Conservation (phyloP, 1,140 invertebrate species). For the Brachionus rotundiformis region DNA sequence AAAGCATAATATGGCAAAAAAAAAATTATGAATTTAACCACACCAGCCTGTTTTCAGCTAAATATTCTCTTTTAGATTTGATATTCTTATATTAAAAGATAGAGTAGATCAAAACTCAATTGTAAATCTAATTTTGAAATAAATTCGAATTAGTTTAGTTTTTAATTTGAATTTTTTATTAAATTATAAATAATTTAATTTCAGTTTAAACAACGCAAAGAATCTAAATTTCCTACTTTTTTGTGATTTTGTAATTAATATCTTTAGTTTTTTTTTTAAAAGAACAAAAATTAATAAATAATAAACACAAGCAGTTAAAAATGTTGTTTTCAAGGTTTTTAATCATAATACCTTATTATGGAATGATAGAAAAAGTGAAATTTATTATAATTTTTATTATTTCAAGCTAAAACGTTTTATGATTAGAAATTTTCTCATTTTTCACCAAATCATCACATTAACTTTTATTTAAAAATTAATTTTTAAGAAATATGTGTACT, state of each 20-base stretch:
- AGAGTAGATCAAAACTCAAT: neutral
- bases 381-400: neutral
- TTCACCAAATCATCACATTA: neutral
- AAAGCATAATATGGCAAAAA: neutral
- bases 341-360: neutral
- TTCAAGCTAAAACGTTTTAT: neutral
- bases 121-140: conserved; percentile 21
- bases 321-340: neutral
- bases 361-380: neutral
- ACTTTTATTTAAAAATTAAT: neutral
- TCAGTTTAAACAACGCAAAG: neutral
- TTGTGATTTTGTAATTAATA: neutral
- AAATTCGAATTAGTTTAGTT: neutral
- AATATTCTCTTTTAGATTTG: neutral
- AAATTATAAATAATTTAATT: conserved; percentile 1
- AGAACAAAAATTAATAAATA: neutral
- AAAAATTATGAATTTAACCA: neutral
- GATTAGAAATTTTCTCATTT: conserved; percentile 1
- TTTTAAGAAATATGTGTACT: too few species aligned
- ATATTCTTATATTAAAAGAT: neutral
- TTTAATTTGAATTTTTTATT: neutral
- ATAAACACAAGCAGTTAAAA: neutral
- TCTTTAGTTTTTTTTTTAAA: neutral
- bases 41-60: neutral
- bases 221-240: neutral